Evolutionary conservation across 2,888 invertebrate genomes (phyloP).

Genomic region (Lasius platythorax): DNA sequence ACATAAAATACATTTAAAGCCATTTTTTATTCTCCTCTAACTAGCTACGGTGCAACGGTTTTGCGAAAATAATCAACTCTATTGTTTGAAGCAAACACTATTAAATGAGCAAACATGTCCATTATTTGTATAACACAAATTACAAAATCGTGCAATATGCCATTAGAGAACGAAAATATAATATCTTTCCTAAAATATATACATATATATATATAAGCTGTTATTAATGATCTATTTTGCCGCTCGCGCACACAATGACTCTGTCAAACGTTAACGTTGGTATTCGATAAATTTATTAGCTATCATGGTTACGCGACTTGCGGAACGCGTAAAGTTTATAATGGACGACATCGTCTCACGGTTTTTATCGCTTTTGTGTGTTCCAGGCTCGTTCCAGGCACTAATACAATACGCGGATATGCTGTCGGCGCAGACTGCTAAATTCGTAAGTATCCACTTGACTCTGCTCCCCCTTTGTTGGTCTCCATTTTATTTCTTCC

Average conservation of each 20-base stretch:
- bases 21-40: background rate
- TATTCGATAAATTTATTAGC: background rate
- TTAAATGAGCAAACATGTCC: background rate
- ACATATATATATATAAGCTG: background rate
- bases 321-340: conserved; percentile 17
- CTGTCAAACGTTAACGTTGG: background rate
- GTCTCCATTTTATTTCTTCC: conserved; percentile 22
- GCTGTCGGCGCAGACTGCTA: conserved; percentile 98
- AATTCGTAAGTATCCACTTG: conserved; percentile 90
- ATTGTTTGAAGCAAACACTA: conserved; percentile 12
- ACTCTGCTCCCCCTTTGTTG: conserved; percentile 22
- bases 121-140: background rate
- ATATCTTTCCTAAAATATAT: background rate
- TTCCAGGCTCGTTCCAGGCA: conserved; percentile 98
- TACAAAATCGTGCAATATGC: background rate
- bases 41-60: background rate
- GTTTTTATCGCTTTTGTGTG: conserved; percentile 81
- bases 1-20: background rate
- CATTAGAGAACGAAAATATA: background rate
- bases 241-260: background rate
- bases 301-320: background rate
- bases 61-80: background rate
- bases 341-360: conserved; percentile 1
- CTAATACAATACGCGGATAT: conserved; percentile 99
- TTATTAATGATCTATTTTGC: background rate